These are phyloP conservation scores for Epsilonema sp. DNA, from an alignment of 2,888 invertebrate species.

Conservation along the genomic window DNA sequence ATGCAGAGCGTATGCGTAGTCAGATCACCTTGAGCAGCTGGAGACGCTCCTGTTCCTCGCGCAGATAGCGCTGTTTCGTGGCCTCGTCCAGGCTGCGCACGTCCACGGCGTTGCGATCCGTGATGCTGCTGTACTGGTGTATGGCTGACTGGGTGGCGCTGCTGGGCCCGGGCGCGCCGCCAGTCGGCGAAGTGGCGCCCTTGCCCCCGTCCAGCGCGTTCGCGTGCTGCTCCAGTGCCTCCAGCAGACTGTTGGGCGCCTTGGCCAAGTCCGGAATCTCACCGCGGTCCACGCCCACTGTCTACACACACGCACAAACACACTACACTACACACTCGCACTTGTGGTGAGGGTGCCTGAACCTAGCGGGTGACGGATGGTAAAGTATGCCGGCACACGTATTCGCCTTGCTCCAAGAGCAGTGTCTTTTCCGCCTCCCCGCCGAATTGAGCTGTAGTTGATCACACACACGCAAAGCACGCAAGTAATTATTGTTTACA, in stretches of 20 bases:
- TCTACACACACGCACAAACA: conserved; percentile 30
- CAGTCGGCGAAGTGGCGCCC: conserved; percentile 7
- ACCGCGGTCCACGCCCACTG: conserved; percentile 91
- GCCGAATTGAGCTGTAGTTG: not conserved
- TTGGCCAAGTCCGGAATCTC: conserved; percentile 95
- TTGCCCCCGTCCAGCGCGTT: conserved; percentile 59
- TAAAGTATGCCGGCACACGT: no score
- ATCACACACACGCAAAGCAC: not conserved
- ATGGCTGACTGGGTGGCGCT: conserved; percentile 11
- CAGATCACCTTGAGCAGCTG: conserved; percentile 73
- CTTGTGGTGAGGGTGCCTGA: no score
- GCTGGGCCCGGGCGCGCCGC: conserved; percentile 12
- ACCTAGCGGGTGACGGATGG: no score
- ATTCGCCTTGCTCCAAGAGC: no score
- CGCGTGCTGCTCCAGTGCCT: conserved; percentile 87
- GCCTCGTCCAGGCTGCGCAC: conserved; percentile 51
- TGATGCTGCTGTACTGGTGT: not conserved
- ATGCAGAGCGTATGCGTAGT: conserved; percentile 5
- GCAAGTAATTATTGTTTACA: no score
- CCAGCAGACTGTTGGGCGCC: conserved; percentile 85
- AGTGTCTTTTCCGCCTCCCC: not conserved
- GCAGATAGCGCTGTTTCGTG: conserved; percentile 61
- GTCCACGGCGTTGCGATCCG: conserved; percentile 28
- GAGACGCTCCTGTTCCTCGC: conserved; percentile 87
- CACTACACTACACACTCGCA: not conserved